Conservation (phyloP, 2,113 vertebrate genomes). For the Electrona antarctica region DNA sequence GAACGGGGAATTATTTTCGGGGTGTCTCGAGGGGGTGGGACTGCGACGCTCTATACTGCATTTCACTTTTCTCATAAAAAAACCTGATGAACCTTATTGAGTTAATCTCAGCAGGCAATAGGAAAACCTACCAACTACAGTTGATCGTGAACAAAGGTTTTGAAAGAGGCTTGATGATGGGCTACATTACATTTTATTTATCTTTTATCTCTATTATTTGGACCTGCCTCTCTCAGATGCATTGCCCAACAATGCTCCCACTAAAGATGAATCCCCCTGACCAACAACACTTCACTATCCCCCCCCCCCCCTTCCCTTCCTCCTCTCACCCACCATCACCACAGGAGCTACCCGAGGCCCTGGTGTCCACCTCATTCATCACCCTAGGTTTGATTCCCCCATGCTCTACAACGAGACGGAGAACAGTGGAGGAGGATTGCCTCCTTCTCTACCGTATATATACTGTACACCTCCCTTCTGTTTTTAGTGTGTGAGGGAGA, state of each 20-base stretch:
- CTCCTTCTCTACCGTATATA: slow-evolving; percentile 31
- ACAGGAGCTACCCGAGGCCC: slow-evolving; percentile 92
- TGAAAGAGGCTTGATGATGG: background rate
- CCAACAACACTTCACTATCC: background rate
- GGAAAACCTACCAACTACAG: background rate
- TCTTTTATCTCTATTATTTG: no score
- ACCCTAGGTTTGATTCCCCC: slow-evolving; percentile 92
- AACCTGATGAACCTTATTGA: no score
- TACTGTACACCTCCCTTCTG: slow-evolving; percentile 69
- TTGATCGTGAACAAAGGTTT: slow-evolving; percentile 5
- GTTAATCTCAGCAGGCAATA: no score
- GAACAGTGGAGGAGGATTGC: slow-evolving; percentile 71
- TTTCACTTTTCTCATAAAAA: slow-evolving; percentile 11
- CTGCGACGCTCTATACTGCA: no score
- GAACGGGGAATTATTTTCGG: no score
- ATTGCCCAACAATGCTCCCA: slow-evolving; percentile 5
- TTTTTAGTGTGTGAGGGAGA: slow-evolving; percentile 87
- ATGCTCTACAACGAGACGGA: slow-evolving; percentile 79
- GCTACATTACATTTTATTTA: background rate
- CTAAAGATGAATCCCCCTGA: slow-evolving; percentile 17
- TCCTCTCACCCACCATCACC: slow-evolving; percentile 82
- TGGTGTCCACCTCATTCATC: slow-evolving; percentile 97
- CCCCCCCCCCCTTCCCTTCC: slow-evolving; percentile 26
- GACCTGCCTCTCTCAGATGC: background rate
- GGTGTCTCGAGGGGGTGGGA: no score